These are phyloP conservation scores for Octopus sinensis DNA, from an alignment of 1,140 invertebrate species.

Conservation along the genomic window DNA sequence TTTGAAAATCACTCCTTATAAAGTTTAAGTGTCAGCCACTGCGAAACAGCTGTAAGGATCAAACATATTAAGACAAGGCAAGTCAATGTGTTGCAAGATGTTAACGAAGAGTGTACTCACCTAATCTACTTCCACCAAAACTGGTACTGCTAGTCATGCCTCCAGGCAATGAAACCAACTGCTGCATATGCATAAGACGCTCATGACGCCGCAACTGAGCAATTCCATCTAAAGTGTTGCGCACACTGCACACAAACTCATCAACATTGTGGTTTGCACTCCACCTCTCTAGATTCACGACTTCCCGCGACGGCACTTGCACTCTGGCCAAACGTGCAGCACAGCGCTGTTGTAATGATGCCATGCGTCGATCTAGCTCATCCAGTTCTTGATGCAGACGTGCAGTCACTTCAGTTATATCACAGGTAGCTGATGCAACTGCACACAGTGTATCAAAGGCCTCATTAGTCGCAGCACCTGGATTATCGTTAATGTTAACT, in stretches of 20 bases:
- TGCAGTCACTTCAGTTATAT: slow-evolving; percentile 12
- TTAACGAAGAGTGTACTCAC: no score
- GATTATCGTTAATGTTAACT: background rate
- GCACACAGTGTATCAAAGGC: slow-evolving; percentile 12
- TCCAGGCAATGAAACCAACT: no score
- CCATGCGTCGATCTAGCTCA: background rate
- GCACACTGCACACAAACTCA: background rate
- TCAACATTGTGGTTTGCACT: slow-evolving; percentile 1
- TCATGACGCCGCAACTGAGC: background rate
- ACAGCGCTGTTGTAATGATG: background rate
- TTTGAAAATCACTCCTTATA: no score
- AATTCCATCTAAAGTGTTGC: background rate
- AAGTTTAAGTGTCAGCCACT: no score
- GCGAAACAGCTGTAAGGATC: no score
- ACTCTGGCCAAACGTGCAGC: background rate
- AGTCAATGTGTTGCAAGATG: no score
- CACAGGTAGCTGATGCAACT: slow-evolving; percentile 10
- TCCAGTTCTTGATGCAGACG: slow-evolving; percentile 13
- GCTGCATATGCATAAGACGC: background rate
- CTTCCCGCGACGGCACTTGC: background rate
- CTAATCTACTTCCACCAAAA: no score
- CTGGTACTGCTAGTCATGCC: no score
- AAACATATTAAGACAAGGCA: no score
- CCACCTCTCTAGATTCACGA: background rate
- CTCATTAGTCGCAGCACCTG: slow-evolving; percentile 7